Conservation (phyloP, 2,113 vertebrate species). For the Myotis davidii region DNA sequence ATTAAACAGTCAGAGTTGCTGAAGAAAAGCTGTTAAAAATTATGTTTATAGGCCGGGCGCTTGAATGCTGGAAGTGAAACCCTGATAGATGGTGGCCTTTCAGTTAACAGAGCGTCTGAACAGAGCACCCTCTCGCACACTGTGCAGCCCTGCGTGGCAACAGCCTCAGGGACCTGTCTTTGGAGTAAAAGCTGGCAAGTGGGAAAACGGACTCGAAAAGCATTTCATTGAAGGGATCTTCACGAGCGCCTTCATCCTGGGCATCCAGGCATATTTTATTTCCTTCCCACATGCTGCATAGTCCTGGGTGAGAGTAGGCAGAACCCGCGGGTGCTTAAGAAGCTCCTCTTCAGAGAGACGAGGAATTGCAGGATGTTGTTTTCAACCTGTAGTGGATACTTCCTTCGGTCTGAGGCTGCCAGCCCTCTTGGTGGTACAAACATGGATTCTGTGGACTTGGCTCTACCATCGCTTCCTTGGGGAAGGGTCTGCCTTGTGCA, state of each 20-base stretch:
- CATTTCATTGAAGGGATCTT: constrained; percentile 56
- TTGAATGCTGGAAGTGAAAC: constrained; percentile 76
- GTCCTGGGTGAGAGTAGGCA: background rate
- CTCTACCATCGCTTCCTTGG: background rate
- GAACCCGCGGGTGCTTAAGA: constrained; percentile 5
- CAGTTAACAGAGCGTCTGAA: constrained; percentile 70
- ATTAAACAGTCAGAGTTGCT: constrained; percentile 89
- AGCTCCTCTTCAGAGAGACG: background rate
- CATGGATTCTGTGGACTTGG: background rate
- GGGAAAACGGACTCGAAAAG: constrained; percentile 60
- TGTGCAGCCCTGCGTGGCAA: background rate
- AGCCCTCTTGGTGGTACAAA: background rate
- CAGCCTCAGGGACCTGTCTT: constrained; percentile 46
- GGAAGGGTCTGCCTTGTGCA: background rate
- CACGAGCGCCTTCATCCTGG: constrained; percentile 21
- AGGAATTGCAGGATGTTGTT: background rate
- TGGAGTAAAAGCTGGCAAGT: constrained; percentile 58
- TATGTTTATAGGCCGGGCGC: constrained; percentile 83
- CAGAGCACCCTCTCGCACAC: background rate
- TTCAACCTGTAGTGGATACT: background rate
- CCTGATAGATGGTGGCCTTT: constrained; percentile 74
- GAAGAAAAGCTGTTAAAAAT: constrained; percentile 85
- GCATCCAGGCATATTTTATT: constrained; percentile 50
- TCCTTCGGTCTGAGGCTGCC: background rate
- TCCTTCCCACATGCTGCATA: background rate